A percentile compares a stretch with the other conserved stretches of the same genome.
Evolutionary conservation across 2,888 invertebrate species (phyloP).

Genomic region (Cremastinae sp.): DNA sequence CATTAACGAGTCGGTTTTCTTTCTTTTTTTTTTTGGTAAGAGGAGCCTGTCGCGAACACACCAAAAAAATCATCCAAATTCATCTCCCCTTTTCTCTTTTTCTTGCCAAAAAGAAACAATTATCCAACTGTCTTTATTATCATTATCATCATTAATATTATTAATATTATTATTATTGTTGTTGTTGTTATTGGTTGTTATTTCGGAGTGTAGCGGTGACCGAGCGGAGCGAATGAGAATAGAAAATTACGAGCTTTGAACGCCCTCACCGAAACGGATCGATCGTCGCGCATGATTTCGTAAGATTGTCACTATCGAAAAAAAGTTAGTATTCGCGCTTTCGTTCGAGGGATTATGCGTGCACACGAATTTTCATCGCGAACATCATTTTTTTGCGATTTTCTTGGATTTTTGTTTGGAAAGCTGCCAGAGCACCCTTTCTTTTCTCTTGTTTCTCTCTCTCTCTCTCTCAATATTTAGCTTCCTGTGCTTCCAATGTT

Average conservation of each 20-base stretch:
- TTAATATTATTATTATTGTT: no score
- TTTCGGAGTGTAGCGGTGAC: conserved; percentile 26
- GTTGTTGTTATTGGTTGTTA: no score
- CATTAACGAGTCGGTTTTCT: conserved; percentile 59
- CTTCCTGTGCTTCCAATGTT: conserved; percentile 29
- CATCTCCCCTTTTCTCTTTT: conserved; percentile 25
- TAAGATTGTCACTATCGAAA: conserved; percentile 14
- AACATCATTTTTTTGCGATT: conserved; percentile 48
- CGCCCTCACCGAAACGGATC: conserved; percentile 53
- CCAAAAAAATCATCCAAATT: conserved; percentile 32
- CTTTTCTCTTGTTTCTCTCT: conserved; percentile 27
- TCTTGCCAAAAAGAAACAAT: conserved; percentile 20
- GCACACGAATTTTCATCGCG: conserved; percentile 41
- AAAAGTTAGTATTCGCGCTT: neutral
- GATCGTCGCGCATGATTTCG: conserved; percentile 43
- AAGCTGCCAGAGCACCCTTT: conserved; percentile 2
- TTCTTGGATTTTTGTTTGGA: neutral
- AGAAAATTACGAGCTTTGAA: conserved; percentile 59
- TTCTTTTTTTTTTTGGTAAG: no score
- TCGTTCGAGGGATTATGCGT: neutral
- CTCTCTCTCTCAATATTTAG: conserved; percentile 38
- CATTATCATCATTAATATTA: conserved; percentile 13
- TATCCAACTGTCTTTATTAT: conserved; percentile 47
- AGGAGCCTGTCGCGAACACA: conserved; percentile 10
- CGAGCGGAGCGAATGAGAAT: conserved; percentile 55